A percentile compares a stretch with the other conserved stretches of the same genome.
These are phyloP conservation scores for Euura lappo DNA, from an alignment of 1,140 invertebrate genomes.

Conservation along the genomic window DNA sequence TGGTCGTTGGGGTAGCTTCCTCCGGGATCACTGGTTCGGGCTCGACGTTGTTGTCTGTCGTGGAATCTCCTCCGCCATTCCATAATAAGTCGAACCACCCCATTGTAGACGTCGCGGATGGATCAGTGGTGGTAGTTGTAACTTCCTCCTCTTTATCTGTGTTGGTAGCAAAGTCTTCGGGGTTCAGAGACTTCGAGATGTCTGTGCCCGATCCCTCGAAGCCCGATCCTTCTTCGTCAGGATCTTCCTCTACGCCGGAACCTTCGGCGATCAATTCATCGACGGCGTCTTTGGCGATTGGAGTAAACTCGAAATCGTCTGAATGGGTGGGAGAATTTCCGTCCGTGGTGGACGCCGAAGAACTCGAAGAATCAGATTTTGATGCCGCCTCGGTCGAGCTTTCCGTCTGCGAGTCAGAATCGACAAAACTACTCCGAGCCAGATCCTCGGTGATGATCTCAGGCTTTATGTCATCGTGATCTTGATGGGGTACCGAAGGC, in stretches of 20 bases:
- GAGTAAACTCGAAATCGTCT: neutral
- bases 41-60: neutral
- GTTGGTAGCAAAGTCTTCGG: neutral
- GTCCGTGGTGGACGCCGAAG: neutral
- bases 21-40: neutral
- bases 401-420: neutral
- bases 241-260: constrained; percentile 14
- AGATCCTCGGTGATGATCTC: too few relatives aligned
- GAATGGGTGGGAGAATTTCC: neutral
- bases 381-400: neutral
- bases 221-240: constrained; percentile 29
- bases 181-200: neutral
- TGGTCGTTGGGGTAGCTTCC: neutral
- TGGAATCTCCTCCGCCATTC: neutral
- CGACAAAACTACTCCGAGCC: neutral
- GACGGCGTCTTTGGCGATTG: neutral
- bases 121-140: neutral
- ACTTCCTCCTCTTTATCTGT: neutral
- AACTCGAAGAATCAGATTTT: neutral
- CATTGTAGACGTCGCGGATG: neutral
- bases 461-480: too few relatives aligned
- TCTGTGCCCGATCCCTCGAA: neutral
- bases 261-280: neutral
- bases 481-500: too few relatives aligned
- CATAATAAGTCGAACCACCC: neutral